phyloP scores from a whole-genome alignment of 1,140 invertebrate species.

The Drosophila setifemur region DNA sequence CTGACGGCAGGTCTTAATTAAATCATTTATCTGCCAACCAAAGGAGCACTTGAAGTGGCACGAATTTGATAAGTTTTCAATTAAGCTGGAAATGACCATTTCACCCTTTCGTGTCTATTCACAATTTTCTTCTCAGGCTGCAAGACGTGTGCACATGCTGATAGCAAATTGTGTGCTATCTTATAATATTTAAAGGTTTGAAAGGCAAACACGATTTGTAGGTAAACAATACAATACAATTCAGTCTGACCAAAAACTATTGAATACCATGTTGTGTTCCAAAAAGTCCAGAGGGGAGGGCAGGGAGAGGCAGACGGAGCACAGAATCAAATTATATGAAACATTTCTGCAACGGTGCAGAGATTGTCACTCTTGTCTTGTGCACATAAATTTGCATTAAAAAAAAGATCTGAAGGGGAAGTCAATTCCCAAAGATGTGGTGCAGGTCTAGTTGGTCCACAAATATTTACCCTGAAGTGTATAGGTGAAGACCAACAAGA shows the following conservation, averaged over 20 bases:
- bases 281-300: no score
- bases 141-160: not conserved
- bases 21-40: not conserved
- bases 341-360: conserved; percentile 37
- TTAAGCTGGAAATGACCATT: not conserved
- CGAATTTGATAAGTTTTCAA: conserved; percentile 15
- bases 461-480: conserved; percentile 60
- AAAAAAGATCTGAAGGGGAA: not conserved
- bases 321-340: conserved; percentile 53
- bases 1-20: not conserved
- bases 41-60: not conserved
- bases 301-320: no score
- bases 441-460: conserved; percentile 37
- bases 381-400: conserved; percentile 40
- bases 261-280: no score
- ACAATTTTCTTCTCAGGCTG: not conserved
- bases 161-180: no score
- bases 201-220: no score
- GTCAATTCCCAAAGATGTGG: not conserved
- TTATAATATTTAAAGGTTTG: no score
- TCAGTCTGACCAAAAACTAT: no score
- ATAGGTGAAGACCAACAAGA: conserved; percentile 38
- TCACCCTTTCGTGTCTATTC: not conserved
- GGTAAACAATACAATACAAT: no score
- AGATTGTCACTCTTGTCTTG: conserved; percentile 45